These are phyloP conservation scores for Columbina picui DNA, from an alignment of 2,113 vertebrate genomes.

Conservation along the genomic window DNA sequence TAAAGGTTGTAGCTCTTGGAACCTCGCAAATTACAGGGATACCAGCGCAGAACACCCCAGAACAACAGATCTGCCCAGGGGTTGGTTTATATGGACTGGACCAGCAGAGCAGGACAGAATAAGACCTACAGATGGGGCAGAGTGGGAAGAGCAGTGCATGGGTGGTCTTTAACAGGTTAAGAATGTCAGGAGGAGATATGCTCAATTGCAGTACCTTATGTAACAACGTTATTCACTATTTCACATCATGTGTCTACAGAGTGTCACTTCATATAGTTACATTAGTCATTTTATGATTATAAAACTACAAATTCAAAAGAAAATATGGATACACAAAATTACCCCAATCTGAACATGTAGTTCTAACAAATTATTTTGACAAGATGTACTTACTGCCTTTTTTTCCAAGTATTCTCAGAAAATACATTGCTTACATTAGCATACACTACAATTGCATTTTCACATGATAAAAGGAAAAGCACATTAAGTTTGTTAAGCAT, in stretches of 20 bases:
- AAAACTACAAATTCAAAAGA: slow-evolving; percentile 62
- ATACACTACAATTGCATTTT: slow-evolving; percentile 8
- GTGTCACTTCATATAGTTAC: slow-evolving; percentile 27
- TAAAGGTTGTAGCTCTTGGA: neutral
- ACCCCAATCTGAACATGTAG: slow-evolving; percentile 44
- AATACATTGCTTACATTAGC: slow-evolving; percentile 37
- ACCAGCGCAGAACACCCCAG: neutral
- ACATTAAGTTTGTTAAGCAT: slow-evolving; percentile 11
- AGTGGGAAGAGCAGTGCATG: slow-evolving; percentile 16
- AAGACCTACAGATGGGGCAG: neutral
- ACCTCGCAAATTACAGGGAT: neutral
- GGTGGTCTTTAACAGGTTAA: slow-evolving; percentile 34
- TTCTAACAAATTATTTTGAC: slow-evolving; percentile 64
- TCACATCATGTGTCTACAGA: slow-evolving; percentile 50
- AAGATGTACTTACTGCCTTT: slow-evolving; percentile 6
- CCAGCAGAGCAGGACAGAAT: neutral
- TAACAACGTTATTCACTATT: slow-evolving; percentile 44
- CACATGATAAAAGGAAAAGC: neutral
- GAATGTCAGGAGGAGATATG: slow-evolving; percentile 15
- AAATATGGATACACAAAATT: slow-evolving; percentile 59
- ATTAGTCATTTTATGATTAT: slow-evolving; percentile 64
- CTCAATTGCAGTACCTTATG: slow-evolving; percentile 25
- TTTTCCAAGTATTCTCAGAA: slow-evolving; percentile 11
- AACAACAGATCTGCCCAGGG: neutral
- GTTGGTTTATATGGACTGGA: accelerated